These are phyloP conservation scores for Acanthosoma haemorrhoidale DNA, from an alignment of 2,888 invertebrate genomes.

Conservation along the genomic window DNA sequence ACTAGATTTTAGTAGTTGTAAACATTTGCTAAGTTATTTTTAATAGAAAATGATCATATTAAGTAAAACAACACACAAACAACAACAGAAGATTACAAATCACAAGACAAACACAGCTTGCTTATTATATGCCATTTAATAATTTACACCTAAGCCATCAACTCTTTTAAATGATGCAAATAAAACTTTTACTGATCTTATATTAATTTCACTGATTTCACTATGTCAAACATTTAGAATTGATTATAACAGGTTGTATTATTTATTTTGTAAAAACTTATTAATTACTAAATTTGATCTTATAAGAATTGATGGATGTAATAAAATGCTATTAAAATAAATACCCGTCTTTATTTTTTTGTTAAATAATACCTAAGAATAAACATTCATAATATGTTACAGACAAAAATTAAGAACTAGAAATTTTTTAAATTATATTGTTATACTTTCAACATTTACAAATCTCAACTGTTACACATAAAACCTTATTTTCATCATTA, in stretches of 20 bases:
- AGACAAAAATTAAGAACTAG: neutral
- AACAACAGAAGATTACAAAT: slow-evolving; percentile 27
- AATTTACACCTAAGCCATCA: neutral
- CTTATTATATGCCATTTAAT: neutral
- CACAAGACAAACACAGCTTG: slow-evolving; percentile 24
- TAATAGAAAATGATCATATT: neutral
- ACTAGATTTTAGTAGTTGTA: neutral
- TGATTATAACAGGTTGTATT: neutral
- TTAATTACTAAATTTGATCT: neutral
- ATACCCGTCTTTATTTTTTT: neutral
- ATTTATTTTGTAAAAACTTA: neutral
- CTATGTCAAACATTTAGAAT: neutral
- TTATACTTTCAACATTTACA: slow-evolving; percentile 12
- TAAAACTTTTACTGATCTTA: neutral
- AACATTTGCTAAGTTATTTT: neutral
- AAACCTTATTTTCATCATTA: slow-evolving; percentile 31
- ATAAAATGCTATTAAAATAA: neutral
- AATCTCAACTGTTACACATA: slow-evolving; percentile 11
- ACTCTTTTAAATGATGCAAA: neutral
- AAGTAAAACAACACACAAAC: slow-evolving; percentile 23
- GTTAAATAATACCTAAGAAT: neutral
- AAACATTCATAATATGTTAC: neutral
- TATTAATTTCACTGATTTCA: neutral
- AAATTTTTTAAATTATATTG: slow-evolving; percentile 2
- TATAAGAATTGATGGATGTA: neutral